These are phyloP conservation scores for Phlogophora meticulosa DNA, from an alignment of 2,888 invertebrate species.

Conservation along the genomic window DNA sequence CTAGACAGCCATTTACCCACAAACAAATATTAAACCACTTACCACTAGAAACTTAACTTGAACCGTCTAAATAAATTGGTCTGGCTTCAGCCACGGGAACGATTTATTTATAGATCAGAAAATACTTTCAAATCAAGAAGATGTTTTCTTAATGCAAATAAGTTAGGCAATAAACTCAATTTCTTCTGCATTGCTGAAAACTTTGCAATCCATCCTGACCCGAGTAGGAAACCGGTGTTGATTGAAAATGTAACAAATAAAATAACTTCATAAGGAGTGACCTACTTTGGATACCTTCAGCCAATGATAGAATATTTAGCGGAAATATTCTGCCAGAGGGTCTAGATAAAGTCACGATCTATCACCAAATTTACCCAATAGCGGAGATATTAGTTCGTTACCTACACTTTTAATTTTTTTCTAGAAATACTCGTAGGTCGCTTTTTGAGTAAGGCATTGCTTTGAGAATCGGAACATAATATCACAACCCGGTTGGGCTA, in stretches of 20 bases:
- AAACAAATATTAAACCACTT: too few species aligned
- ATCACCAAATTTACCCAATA: slow-evolving; percentile 5
- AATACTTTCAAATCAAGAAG: slow-evolving; percentile 20
- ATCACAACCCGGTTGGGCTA: too few species aligned
- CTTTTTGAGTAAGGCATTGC: too few species aligned
- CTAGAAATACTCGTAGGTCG: too few species aligned
- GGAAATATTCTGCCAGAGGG: too few species aligned
- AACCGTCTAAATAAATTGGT: slow-evolving; percentile 20
- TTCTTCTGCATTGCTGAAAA: slow-evolving; percentile 19
- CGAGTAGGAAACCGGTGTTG: slow-evolving; percentile 16
- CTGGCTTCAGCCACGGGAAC: not conserved
- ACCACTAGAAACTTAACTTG: not conserved
- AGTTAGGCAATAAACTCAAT: slow-evolving; percentile 23
- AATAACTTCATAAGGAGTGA: slow-evolving; percentile 2
- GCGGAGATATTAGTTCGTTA: slow-evolving; percentile 6
- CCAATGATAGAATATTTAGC: not conserved
- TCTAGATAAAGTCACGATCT: too few species aligned
- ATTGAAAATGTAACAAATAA: slow-evolving; percentile 13
- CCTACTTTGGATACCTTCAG: not conserved
- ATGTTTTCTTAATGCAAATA: slow-evolving; percentile 34
- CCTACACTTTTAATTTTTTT: too few species aligned
- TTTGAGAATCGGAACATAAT: too few species aligned
- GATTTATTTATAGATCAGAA: slow-evolving; percentile 22
- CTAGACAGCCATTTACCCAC: not conserved
- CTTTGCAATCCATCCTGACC: not conserved